phyloP scores from a whole-genome alignment of 2,113 vertebrate species.

The Triplophysa tibetana region DNA sequence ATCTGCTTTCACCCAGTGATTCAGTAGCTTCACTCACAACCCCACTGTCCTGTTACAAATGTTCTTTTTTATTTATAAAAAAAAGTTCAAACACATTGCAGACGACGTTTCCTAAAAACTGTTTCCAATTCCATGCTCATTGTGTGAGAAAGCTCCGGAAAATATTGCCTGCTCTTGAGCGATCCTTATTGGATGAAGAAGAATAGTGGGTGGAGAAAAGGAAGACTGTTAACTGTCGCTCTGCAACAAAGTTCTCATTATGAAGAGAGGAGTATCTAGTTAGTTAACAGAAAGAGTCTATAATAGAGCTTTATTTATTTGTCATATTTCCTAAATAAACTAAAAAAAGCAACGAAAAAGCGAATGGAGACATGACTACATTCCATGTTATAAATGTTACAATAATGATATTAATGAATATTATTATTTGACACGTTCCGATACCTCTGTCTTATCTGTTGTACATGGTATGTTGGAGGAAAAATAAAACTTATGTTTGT shows the following conservation, averaged over 20 bases:
- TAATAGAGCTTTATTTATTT: constrained; percentile 74
- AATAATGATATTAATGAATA: constrained; percentile 71
- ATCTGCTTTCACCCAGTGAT: constrained; percentile 50
- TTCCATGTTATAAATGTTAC: constrained; percentile 75
- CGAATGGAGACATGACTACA: constrained; percentile 65
- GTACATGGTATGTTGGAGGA: constrained; percentile 64
- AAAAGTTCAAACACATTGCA: not conserved
- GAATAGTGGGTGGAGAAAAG: constrained; percentile 5
- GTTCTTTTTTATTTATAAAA: constrained; percentile 41
- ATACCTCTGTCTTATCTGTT: constrained; percentile 70
- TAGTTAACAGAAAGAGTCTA: constrained; percentile 56
- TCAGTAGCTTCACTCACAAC: constrained; percentile 38
- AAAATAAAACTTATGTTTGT: constrained; percentile 68
- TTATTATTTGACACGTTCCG: constrained; percentile 73
- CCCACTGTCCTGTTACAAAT: constrained; percentile 2
- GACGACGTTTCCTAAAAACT: not conserved
- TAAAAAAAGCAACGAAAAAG: constrained; percentile 54
- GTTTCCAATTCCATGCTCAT: constrained; percentile 18
- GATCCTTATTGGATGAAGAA: constrained; percentile 1
- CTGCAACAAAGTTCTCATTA: constrained; percentile 48
- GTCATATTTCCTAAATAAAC: constrained; percentile 71
- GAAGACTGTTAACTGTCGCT: constrained; percentile 21
- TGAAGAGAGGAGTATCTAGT: constrained; percentile 58
- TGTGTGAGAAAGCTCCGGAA: constrained; percentile 29
- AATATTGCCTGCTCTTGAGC: not conserved